These are phyloP conservation scores for Ptychodera flava DNA, from an alignment of 35 echinoderm and acorn worm species.

Conservation along the genomic window DNA sequence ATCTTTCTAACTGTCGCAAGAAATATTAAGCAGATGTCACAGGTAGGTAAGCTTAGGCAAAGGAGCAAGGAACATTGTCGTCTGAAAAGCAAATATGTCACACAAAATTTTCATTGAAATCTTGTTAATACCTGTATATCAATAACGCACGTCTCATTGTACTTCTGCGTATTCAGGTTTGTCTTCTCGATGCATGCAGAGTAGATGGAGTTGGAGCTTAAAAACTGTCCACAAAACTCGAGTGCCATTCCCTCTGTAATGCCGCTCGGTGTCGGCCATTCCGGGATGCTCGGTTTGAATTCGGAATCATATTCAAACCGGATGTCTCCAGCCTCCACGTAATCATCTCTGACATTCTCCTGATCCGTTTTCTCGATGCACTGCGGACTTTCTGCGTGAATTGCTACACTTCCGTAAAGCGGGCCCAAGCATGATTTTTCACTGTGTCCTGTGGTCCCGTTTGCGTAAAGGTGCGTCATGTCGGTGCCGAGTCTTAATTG, in stretches of 20 bases:
- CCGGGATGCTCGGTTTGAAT: neutral
- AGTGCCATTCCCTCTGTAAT: neutral
- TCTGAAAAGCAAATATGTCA: no score
- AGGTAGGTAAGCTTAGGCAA: no score
- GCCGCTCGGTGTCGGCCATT: neutral
- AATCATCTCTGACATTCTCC: neutral
- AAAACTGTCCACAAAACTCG: neutral
- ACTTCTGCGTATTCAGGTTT: no score
- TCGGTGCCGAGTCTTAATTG: neutral
- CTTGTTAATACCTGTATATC: no score
- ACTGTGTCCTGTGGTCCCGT: neutral
- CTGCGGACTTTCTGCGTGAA: neutral
- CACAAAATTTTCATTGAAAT: no score
- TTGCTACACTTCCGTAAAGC: no score
- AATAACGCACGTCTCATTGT: no score
- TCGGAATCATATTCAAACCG: neutral
- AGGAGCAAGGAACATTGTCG: no score
- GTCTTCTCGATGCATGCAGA: no score
- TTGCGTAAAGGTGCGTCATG: neutral
- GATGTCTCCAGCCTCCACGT: neutral
- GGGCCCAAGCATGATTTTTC: neutral
- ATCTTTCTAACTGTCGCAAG: no score
- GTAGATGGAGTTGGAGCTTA: no score
- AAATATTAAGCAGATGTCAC: no score
- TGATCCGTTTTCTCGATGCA: neutral